Evolutionary conservation across 2,113 vertebrate genomes (phyloP), one percentile per base, ranked within the genome.

Genomic region (Oriolus oriolus): DNA sequence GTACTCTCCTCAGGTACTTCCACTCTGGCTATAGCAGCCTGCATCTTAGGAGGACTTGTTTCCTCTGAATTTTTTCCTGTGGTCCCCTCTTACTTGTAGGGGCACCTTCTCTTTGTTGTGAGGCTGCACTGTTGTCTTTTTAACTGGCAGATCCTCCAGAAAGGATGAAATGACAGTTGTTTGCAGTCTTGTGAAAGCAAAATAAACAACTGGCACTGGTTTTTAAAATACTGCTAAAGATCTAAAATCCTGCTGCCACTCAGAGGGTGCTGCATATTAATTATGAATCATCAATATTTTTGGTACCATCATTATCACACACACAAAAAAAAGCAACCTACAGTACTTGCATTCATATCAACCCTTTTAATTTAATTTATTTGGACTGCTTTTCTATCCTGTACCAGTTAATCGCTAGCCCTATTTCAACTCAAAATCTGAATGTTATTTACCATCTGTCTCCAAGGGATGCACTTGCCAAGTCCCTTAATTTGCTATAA

Each of bases 381-480:
- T 97, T 98, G 95, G 96, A 96, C 84, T 97, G 95, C 92, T 97
- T 98, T 97, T 97, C 90, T 94, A 95, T 97, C 97, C 92, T 96
- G 73, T 89, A 97, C 96, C 93, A 96, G 97, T 97, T 98, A 97
- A 97, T 98, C 96, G 91, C 97, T 97, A 97, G 96, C 96, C 96
- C 94, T 97, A 96, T 98, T 98, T 98, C 97, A 97, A 98, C 95
- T 97, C 97, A 96, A 96, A 98, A 97, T 98, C 94, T 97, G 98
- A 97, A 98, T 98, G 98, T 98, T 98, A 98, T 98, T 98, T 98
- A 98, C 98, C 98, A 98, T 98, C 98, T 98, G 98, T 98, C 98
- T 98, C 97, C 81, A 97, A 96, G 97, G 98, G 95, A 98, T 93
- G 95, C 87, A 97, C 91, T 98, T 98, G 98, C 98, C 98, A 98